A percentile compares a stretch with the other conserved stretches of the same genome.
phyloP scores from a whole-genome alignment of 37 sponge, comb jelly and placozoan genomes.

The Trichoplax adhaerens region DNA sequence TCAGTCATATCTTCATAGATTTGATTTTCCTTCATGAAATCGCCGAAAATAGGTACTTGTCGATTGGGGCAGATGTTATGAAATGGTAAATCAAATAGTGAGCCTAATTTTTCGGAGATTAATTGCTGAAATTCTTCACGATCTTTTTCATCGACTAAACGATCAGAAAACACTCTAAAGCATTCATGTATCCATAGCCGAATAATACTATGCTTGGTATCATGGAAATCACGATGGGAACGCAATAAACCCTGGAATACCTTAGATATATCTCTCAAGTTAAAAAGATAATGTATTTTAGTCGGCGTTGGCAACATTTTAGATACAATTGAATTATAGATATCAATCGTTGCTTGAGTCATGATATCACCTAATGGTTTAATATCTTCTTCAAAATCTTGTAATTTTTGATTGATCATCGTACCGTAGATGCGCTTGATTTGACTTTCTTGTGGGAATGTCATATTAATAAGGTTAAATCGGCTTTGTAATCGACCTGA shows the following conservation, averaged over 20 bases:
- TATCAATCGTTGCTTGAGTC: slow-evolving; percentile 73
- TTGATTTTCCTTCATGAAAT: slow-evolving; percentile 50
- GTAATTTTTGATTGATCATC: slow-evolving; percentile 97
- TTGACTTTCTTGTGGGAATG: slow-evolving; percentile 95
- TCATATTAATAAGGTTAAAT: slow-evolving; percentile 96
- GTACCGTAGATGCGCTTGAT: slow-evolving; percentile 95
- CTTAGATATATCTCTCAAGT: slow-evolving; percentile 89
- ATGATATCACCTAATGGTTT: slow-evolving; percentile 86
- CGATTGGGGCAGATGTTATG: slow-evolving; percentile 82
- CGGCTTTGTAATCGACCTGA: slow-evolving; percentile 79
- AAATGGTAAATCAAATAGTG: slow-evolving; percentile 83
- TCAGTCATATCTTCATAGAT: slow-evolving; percentile 90
- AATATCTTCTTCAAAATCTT: slow-evolving; percentile 98
- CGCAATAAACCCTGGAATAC: slow-evolving; percentile 94
- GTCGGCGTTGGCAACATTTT: slow-evolving; percentile 89
- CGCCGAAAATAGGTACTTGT: slow-evolving; percentile 77
- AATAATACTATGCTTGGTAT: slow-evolving; percentile 73
- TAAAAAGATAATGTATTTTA: slow-evolving; percentile 98
- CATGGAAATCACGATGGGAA: slow-evolving; percentile 96
- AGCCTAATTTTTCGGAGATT: slow-evolving; percentile 77
- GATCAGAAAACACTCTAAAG: slow-evolving; percentile 91
- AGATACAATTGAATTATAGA: slow-evolving; percentile 62
- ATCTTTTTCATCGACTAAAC: slow-evolving; percentile 83
- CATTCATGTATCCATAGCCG: slow-evolving; percentile 97
- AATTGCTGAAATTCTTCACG: slow-evolving; percentile 58